Base-by-base conservation (phyloP, 1,140 invertebrate species). In the Drosophila mauritiana region DNA sequence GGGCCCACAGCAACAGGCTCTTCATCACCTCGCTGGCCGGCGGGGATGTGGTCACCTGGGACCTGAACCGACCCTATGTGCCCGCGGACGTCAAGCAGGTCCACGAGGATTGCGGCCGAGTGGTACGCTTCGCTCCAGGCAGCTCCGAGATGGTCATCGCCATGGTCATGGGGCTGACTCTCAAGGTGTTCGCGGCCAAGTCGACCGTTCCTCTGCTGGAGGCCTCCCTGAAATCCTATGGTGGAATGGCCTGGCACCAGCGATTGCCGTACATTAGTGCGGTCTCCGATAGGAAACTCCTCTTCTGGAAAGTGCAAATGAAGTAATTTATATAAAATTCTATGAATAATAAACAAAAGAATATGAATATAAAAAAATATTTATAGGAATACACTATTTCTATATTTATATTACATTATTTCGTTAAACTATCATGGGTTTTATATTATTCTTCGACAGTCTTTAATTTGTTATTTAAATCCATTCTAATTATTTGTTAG, bases 1-100 rank as follows among this genome's bases (percentile, higher is more conserved):
- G 96, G 96, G 93, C 94, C 17, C 92, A 93, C 7, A 84, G 89
- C 15, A 95, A 96, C 92, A 93, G 94, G 46, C 91, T 95, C 17
- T 92, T 94, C 81, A 93, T 97, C 15, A 94, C 93, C 15, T 94
- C 94, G 13, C 74, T 95, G 15, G 94, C 93, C 68, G 94, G 93
- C 17, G 95, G 95, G n/a, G 94, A 95, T 79, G 89, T 95, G 27
- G 62, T 95, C 15, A 86, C 95, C 2, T 95, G 95, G 94, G 94
- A 95, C 83, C 89, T 95, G 2, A 94, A 94, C 12, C 93, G 93
- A 48, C 94, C 94, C 8, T 94, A 94, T 90, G 92, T 93, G 27
- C 94, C 95, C 0, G 78, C 93, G 4, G 93, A 94, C 72, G 93
- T 91, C 37, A 93, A 93, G 58, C 93, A 93, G 31, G 80, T 95